Percentiles rank a stretch among this genome's conserved stretches.
These are phyloP conservation scores for Drosophila gaucha DNA, from an alignment of 2,888 invertebrate species.

Conservation along the genomic window DNA sequence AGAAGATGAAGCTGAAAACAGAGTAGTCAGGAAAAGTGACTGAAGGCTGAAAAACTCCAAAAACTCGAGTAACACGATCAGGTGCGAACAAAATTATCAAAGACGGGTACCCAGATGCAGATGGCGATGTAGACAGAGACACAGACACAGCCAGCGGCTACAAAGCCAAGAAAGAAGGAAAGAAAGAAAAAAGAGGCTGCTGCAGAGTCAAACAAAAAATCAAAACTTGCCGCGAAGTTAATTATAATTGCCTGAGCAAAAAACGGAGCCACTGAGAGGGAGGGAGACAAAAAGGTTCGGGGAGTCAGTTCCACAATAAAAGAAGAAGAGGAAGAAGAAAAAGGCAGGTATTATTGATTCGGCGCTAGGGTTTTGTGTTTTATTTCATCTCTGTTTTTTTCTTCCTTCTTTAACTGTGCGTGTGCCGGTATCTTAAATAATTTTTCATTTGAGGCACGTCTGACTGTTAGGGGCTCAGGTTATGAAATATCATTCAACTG, in stretches of 20 bases:
- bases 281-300: slow-evolving; percentile 21
- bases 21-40: slow-evolving; percentile 12
- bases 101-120: slow-evolving; percentile 21
- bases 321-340: slow-evolving; percentile 1
- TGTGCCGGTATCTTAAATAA: slow-evolving; percentile 77
- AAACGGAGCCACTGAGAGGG: slow-evolving; percentile 13
- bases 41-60: slow-evolving; percentile 16
- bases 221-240: slow-evolving; percentile 80
- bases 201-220: slow-evolving; percentile 55
- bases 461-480: slow-evolving; percentile 36
- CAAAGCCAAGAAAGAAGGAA: slow-evolving; percentile 14
- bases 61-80: slow-evolving; percentile 73
- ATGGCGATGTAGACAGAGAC: slow-evolving; percentile 19
- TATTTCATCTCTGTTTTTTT: slow-evolving; percentile 13
- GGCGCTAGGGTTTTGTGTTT: slow-evolving; percentile 50
- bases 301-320: slow-evolving; percentile 41
- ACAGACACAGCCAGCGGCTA: slow-evolving; percentile 13
- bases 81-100: slow-evolving; percentile 80
- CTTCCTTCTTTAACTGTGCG: slow-evolving; percentile 57
- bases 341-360: slow-evolving; percentile 72
- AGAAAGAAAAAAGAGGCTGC: slow-evolving; percentile 27
- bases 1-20: slow-evolving; percentile 1
- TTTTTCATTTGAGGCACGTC: slow-evolving; percentile 78
- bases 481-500: slow-evolving; percentile 76
- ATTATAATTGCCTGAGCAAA: slow-evolving; percentile 78